Evolutionary conservation across 2,888 invertebrate species (phyloP).

Genomic region (Silvanus unidentatus): DNA sequence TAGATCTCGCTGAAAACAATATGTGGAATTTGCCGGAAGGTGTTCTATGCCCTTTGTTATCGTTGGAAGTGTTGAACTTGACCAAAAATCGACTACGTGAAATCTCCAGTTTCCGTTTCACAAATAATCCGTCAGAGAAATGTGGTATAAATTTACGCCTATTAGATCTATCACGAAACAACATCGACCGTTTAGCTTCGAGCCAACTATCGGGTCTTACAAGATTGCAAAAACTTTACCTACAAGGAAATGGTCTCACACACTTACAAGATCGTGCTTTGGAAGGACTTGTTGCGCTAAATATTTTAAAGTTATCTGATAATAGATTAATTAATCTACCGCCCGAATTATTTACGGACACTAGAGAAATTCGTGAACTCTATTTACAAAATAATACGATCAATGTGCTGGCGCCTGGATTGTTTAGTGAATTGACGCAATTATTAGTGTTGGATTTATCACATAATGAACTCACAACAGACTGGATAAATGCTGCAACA

Average conservation of each 20-base stretch:
- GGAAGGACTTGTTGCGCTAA: constrained; percentile 66
- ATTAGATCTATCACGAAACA: constrained; percentile 72
- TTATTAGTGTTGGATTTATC: constrained; percentile 71
- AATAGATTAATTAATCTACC: constrained; percentile 76
- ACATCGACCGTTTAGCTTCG: constrained; percentile 67
- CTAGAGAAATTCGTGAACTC: constrained; percentile 71
- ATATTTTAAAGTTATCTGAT: constrained; percentile 70
- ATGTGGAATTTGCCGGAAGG: constrained; percentile 75
- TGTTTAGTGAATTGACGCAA: constrained; percentile 71
- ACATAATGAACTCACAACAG: constrained; percentile 72
- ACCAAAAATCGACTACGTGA: constrained; percentile 74
- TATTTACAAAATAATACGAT: constrained; percentile 78
- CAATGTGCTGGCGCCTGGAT: constrained; percentile 71
- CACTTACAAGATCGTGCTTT: constrained; percentile 73
- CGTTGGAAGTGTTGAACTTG: constrained; percentile 70
- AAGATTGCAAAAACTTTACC: constrained; percentile 65
- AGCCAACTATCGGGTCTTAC: constrained; percentile 66
- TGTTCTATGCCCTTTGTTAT: constrained; percentile 67
- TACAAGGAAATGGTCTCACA: constrained; percentile 70
- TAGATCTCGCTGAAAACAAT: constrained; percentile 75
- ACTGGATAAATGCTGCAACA: constrained; percentile 76
- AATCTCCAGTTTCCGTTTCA: constrained; percentile 65
- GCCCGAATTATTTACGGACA: constrained; percentile 74
- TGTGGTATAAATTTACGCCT: constrained; percentile 66
- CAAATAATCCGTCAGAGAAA: constrained; percentile 54